Percentiles rank a stretch among this genome's conserved stretches.
phyloP scores from a whole-genome alignment of 2,888 invertebrate genomes.

The Brenthis ino region DNA sequence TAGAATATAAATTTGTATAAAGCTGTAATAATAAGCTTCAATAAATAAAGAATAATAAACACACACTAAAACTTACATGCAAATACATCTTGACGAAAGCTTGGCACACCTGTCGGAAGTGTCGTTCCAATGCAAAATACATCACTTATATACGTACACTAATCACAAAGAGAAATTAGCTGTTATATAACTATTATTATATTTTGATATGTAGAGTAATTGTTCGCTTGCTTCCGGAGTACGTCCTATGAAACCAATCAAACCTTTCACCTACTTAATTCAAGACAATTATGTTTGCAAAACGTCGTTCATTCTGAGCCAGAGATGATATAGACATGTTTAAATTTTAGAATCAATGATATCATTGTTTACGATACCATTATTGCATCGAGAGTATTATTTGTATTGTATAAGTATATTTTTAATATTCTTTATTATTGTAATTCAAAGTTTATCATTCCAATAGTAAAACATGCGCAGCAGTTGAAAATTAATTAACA shows the following conservation, averaged over 20 bases:
- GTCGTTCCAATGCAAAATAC: slow-evolving; percentile 44
- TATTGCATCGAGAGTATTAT: slow-evolving; percentile 9
- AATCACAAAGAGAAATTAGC: slow-evolving; percentile 54
- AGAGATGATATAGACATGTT: slow-evolving; percentile 38
- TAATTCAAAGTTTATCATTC: no score
- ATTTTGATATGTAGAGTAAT: slow-evolving; percentile 45
- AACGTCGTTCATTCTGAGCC: slow-evolving; percentile 19
- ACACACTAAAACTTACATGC: slow-evolving; percentile 24
- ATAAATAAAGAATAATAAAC: neutral
- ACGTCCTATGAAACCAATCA: neutral
- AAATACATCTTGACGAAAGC: slow-evolving; percentile 25
- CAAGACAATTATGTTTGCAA: slow-evolving; percentile 4
- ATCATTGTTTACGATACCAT: slow-evolving; percentile 43
- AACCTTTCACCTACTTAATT: slow-evolving; percentile 19
- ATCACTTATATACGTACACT: slow-evolving; percentile 53
- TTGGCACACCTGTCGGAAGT: slow-evolving; percentile 44
- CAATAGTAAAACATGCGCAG: no score
- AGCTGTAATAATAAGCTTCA: neutral
- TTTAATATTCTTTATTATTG: no score
- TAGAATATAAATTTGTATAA: slow-evolving; percentile 22
- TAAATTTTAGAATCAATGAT: slow-evolving; percentile 46
- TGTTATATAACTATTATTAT: slow-evolving; percentile 50
- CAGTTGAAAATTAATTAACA: no score
- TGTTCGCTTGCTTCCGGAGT: slow-evolving; percentile 35
- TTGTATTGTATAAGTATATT: neutral